A percentile compares a stretch with the other conserved stretches of the same genome.
phyloP scores from a whole-genome alignment of 2,888 invertebrate genomes.

The Marronus borbonicus region DNA sequence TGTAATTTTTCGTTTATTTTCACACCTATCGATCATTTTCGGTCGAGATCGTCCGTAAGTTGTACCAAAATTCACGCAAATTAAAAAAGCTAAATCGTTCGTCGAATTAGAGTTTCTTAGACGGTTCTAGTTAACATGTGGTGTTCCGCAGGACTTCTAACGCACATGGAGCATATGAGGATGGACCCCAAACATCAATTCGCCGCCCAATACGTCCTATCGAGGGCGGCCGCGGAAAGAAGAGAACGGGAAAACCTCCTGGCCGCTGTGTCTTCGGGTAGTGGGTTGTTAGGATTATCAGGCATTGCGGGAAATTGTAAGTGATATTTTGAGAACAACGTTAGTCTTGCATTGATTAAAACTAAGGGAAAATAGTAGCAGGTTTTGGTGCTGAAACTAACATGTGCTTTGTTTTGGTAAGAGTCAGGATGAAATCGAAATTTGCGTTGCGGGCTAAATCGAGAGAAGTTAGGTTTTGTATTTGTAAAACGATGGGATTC shows the following conservation, averaged over 20 bases:
- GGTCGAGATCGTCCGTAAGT: slow-evolving; percentile 15
- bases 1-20: slow-evolving; percentile 26
- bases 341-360: not conserved
- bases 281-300: slow-evolving; percentile 77
- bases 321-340: not conserved
- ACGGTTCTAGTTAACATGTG: slow-evolving; percentile 55
- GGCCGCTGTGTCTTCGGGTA: slow-evolving; percentile 74
- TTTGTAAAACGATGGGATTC: too few species aligned
- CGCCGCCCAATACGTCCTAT: slow-evolving; percentile 93
- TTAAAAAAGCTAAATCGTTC: not conserved
- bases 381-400: not conserved
- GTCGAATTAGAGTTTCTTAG: not conserved
- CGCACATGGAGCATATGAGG: slow-evolving; percentile 97
- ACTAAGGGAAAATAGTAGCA: not conserved
- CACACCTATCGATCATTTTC: not conserved
- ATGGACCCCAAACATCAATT: slow-evolving; percentile 98
- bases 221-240: slow-evolving; percentile 91
- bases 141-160: slow-evolving; percentile 82
- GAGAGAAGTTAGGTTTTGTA: too few species aligned
- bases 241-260: slow-evolving; percentile 86
- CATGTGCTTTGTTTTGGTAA: not conserved
- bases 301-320: slow-evolving; percentile 66
- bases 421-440: not conserved
- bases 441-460: not conserved
- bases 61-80: slow-evolving; percentile 38